These are phyloP conservation scores for Psilopsiagon aurifrons DNA, from an alignment of 2,113 vertebrate species.

Conservation along the genomic window DNA sequence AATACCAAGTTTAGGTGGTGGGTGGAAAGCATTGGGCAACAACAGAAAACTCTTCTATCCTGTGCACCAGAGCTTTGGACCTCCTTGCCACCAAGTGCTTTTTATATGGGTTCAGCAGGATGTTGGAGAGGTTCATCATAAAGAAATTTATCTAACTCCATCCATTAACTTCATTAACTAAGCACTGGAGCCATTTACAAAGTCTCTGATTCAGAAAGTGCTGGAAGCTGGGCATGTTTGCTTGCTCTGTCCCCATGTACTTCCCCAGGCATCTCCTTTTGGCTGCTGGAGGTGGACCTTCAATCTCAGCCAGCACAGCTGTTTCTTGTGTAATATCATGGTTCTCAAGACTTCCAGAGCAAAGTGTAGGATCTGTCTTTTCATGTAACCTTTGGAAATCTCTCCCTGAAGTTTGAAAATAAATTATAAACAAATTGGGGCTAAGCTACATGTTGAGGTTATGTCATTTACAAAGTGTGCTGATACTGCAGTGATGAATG, in stretches of 20 bases:
- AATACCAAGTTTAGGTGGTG: neutral
- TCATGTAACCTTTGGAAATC: fast-evolving
- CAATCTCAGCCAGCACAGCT: neutral
- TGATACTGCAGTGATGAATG: neutral
- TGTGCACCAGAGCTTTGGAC: neutral
- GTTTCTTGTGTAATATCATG: neutral
- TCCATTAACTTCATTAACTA: neutral
- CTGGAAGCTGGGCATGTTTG: neutral
- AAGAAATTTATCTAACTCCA: neutral
- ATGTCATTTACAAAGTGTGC: neutral
- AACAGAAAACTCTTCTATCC: neutral
- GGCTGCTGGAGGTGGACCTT: neutral
- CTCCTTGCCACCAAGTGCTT: neutral
- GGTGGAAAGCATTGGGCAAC: neutral
- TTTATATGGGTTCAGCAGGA: neutral
- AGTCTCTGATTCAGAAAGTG: neutral
- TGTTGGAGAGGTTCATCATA: neutral
- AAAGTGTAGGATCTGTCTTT: neutral
- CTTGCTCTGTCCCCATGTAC: neutral
- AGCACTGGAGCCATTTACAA: neutral
- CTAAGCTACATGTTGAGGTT: neutral
- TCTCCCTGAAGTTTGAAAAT: neutral
- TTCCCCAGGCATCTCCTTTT: neutral
- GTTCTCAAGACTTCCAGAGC: neutral
- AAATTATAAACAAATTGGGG: neutral